Base-by-base conservation (phyloP, 2,797 vertebrate species). In the Nyctalus aviator region DNA sequence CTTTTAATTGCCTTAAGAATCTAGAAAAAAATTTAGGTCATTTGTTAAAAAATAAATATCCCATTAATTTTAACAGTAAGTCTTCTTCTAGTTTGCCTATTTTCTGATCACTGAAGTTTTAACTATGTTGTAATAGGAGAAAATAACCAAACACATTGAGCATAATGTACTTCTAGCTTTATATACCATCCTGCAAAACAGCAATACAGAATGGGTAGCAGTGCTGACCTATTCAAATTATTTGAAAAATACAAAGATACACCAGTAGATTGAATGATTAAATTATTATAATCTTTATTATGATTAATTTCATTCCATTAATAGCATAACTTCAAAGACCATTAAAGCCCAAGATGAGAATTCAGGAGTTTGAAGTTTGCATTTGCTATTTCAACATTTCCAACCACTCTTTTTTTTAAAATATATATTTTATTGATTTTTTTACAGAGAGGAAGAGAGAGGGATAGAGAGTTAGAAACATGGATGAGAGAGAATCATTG, bases 21-120 rank as follows among this genome's bases (percentile, higher is more conserved):
- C 8, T 76, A 76, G 57, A 66, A 59, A n/a, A 10, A 6, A 59
- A 53, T 3, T 4, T n/a, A 93, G 72, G 14, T 18, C 20, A 27
- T 68, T 83, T 89, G 69, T 64, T 32, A n/a, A 92, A 84, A 90
- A 93, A 27, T 27, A 90, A 91, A 79, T 77, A 75, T 37, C 55
- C 18, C 30, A 84, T 73, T 79, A 46, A 46, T 68, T 88, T 93
- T 68, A 90, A 71, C 1, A 92, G 89, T 27, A 84, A 10, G 66
- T 90, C 5, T 91, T 8, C 44, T 46, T 93, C 73, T 90, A 78
- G 44, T 6, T 78, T 88, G 32, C 35, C 25, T 78, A 59, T 32
- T 64, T 94, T 25, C 69, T 92, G 81, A 84, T 18, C 48, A 20
- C 57, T 88, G 73, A 73, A 7, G 35, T 69, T 87, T 95, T 86